Conservation (phyloP, 2,888 invertebrate species). For the Cabera pusaria region DNA sequence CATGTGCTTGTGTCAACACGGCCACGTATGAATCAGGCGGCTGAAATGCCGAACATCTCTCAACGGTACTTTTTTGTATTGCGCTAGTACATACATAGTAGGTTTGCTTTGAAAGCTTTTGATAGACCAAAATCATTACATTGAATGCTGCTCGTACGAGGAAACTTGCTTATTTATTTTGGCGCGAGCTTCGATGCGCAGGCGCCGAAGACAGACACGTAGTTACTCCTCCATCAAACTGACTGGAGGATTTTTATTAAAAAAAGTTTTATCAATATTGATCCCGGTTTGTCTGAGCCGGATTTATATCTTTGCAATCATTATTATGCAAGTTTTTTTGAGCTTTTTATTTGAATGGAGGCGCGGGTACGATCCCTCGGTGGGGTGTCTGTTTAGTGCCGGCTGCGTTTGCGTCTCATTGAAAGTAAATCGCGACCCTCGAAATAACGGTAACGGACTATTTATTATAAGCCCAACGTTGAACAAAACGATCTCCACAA, state of each 20-base stretch:
- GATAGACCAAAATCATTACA: slow-evolving; percentile 38
- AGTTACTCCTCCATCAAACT: slow-evolving; percentile 62
- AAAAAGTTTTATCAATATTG: slow-evolving; percentile 41
- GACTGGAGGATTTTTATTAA: slow-evolving; percentile 54
- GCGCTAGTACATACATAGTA: slow-evolving; percentile 5
- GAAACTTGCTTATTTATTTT: slow-evolving; percentile 73
- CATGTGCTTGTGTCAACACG: slow-evolving; percentile 27
- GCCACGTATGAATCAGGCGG: slow-evolving; percentile 25
- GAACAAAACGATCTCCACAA: slow-evolving; percentile 44
- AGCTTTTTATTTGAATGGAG: slow-evolving; percentile 28
- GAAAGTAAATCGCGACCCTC: slow-evolving; percentile 57
- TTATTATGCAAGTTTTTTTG: slow-evolving; percentile 17
- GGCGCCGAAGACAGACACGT: slow-evolving; percentile 70
- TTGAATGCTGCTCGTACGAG: slow-evolving; percentile 38
- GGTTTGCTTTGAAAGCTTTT: slow-evolving; percentile 13
- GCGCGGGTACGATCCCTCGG: slow-evolving; percentile 38
- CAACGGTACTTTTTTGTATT: slow-evolving; percentile 18
- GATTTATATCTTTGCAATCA: slow-evolving; percentile 24
- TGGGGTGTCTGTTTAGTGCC: slow-evolving; percentile 37
- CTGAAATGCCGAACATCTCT: slow-evolving; percentile 22
- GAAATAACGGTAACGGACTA: slow-evolving; percentile 56
- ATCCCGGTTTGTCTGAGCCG: slow-evolving; percentile 27
- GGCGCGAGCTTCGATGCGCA: slow-evolving; percentile 67
- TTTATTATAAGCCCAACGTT: slow-evolving; percentile 46
- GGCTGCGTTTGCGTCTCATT: slow-evolving; percentile 48